A percentile compares a stretch with the other conserved stretches of the same genome.
Evolutionary conservation across 2,888 invertebrate species (phyloP).

Genomic region (Stratiomys singularior): DNA sequence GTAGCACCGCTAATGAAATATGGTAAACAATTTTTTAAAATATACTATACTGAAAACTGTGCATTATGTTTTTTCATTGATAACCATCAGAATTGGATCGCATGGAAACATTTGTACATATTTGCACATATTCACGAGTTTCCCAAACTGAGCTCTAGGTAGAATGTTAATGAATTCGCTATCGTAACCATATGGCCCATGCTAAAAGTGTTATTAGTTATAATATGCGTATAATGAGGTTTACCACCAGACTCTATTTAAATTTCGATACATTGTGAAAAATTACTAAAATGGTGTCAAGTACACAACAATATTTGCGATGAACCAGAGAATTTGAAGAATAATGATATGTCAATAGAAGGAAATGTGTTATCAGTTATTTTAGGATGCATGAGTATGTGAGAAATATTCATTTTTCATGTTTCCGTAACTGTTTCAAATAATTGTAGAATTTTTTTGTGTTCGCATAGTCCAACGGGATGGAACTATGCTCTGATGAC

Average conservation of each 20-base stretch:
- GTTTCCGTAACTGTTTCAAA: too few species aligned
- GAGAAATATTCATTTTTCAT: background rate
- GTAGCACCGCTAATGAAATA: too few species aligned
- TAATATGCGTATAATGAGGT: background rate
- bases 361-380: background rate
- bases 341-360: background rate
- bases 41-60: too few species aligned
- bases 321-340: background rate
- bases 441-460: too few species aligned
- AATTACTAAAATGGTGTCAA: background rate
- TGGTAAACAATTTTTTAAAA: too few species aligned
- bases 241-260: background rate
- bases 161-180: background rate
- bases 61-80: background rate
- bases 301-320: background rate
- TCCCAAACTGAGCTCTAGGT: background rate
- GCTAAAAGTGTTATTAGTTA: too few species aligned
- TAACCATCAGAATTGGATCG: background rate
- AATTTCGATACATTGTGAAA: background rate
- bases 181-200: background rate
- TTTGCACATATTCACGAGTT: background rate
- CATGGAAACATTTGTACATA: background rate
- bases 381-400: background rate
- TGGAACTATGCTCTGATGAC: too few species aligned
- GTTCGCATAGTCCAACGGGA: too few species aligned